Base-by-base conservation (phyloP, 2,113 vertebrate species). In the Alces alces region DNA sequence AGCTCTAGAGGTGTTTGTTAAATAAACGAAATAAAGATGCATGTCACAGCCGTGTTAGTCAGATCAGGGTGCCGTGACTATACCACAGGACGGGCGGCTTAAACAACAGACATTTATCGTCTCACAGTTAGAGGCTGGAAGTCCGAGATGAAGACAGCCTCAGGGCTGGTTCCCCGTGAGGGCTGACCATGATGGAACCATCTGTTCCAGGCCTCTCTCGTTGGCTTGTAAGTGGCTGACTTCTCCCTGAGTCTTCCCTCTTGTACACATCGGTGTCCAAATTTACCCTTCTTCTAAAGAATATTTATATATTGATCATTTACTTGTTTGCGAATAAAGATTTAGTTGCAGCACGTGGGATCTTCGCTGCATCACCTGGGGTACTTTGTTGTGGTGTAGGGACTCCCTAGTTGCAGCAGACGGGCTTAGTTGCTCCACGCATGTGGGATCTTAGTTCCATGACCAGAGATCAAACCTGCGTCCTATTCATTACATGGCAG, bases 1-100 rank as follows among this genome's bases (percentile, higher is more conserved):
- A 93, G 45, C 64, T 85, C 91, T 88, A 2, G 30, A 93, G 23
- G 28, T 93, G n/a, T 80, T 43, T 90, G 47, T 33, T 95, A 61
- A 88, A 50, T 66, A 90, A 91, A 86, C 73, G 57, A 91, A 93
- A 47, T 52, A 28, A 85, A 93, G 27, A 6, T n/a, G 2, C 39
- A 1, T 2, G 2, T 50, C 45, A 54, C 7, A 30, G 25, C 21
- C 0, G 25, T 66, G 28, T 79, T n/a, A 13, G 21, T 86, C 43
- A 55, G 33, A 54, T 6, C n/a, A 57, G 79, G 23, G 73, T 6
- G 17, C 92, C 27, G 1, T 86, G 80, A 80, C 47, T 39, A 47
- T 23, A 64, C 64, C 23, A 16, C 28, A 50, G 83, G 50, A 43
- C 11, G 16, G 11, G 60, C 7, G 14, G 47, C 47, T 87, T 36